Conservation (phyloP, 1,140 invertebrate genomes). For the Spodoptera frugiperda region DNA sequence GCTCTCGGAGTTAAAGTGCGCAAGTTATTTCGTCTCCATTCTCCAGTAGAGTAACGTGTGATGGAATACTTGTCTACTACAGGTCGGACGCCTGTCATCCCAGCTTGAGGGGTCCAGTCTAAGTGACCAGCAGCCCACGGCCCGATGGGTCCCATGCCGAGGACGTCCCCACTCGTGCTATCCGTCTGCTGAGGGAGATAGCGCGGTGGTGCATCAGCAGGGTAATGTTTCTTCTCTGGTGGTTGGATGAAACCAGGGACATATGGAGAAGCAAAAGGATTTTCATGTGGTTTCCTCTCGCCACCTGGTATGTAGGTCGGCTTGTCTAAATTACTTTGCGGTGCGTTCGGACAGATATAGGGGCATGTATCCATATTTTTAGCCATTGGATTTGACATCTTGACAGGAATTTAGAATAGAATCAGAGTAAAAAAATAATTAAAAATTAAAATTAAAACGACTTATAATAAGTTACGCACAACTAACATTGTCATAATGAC, state of each 20-base stretch:
- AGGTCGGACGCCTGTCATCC: constrained; percentile 90
- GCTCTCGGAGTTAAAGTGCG: constrained; percentile 67
- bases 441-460: constrained; percentile 2
- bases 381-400: constrained; percentile 56
- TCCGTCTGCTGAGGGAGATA: constrained; percentile 79
- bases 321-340: neutral
- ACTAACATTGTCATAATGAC: neutral
- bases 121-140: constrained; percentile 91
- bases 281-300: constrained; percentile 47
- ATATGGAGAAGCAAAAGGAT: constrained; percentile 65
- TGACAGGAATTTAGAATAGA: constrained; percentile 57
- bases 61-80: constrained; percentile 92
- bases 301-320: constrained; percentile 57
- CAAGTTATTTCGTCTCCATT: constrained; percentile 89
- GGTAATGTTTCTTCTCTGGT: constrained; percentile 67
- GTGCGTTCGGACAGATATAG: constrained; percentile 66
- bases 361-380: constrained; percentile 61
- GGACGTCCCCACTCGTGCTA: constrained; percentile 76
- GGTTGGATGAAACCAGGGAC: constrained; percentile 73
- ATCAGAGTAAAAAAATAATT: constrained; percentile 8
- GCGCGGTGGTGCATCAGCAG: constrained; percentile 70
- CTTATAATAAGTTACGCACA: neutral
- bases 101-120: constrained; percentile 89
- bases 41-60: constrained; percentile 89
- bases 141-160: constrained; percentile 84